phyloP scores from a whole-genome alignment of 2,113 vertebrate genomes.

The Spea bombifrons region DNA sequence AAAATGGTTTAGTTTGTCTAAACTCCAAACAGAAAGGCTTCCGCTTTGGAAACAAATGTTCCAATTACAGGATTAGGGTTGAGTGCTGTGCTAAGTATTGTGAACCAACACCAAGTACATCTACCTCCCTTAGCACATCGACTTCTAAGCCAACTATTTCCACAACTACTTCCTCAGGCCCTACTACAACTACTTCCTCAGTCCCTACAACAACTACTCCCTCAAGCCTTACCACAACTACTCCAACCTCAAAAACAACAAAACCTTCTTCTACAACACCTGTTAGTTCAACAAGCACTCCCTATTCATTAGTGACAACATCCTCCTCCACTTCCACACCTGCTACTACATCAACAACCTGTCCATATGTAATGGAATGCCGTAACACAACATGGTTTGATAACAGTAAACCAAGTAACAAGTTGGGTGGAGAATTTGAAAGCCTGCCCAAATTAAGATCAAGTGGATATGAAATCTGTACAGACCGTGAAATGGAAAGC shows the following conservation, averaged over 20 bases:
- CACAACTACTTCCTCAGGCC: not conserved
- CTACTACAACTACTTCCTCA: not conserved
- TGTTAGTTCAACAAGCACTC: no score
- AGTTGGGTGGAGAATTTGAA: not conserved
- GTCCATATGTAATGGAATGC: constrained; percentile 11
- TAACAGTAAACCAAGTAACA: not conserved
- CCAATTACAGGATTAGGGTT: not conserved
- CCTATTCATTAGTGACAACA: not conserved
- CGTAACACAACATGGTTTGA: not conserved
- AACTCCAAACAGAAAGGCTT: not conserved
- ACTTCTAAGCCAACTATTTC: not conserved
- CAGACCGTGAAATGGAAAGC: not conserved
- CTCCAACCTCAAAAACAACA: not conserved
- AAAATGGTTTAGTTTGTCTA: not conserved
- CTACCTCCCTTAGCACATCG: not conserved
- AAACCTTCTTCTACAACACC: not conserved
- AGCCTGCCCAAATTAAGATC: not conserved
- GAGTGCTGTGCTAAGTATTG: constrained; percentile 1
- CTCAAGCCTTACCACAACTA: not conserved
- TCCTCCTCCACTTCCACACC: not conserved
- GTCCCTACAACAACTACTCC: not conserved
- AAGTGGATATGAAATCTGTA: not conserved
- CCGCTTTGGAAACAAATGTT: not conserved
- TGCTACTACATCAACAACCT: not conserved
- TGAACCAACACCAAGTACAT: not conserved